A percentile compares a stretch with the other conserved stretches of the same genome.
Evolutionary conservation across 2,888 invertebrate species (phyloP).

Genomic region (Drosophila conformis): DNA sequence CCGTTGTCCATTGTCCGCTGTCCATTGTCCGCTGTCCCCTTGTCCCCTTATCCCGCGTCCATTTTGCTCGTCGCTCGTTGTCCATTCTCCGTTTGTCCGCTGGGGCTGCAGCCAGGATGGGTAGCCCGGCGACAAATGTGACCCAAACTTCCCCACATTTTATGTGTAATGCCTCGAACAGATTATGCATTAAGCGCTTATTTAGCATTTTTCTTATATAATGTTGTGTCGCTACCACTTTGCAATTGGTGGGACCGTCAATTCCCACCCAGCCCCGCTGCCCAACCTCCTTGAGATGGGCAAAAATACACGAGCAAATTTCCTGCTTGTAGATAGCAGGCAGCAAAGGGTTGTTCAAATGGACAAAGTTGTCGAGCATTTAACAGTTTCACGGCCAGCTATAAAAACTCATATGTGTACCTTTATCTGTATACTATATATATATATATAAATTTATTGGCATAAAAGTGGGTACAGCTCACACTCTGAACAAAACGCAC

Average conservation of each 20-base stretch:
- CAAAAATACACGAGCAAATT: conserved; percentile 37
- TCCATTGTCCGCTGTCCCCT: conserved; percentile 5
- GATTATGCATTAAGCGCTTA: conserved; percentile 82
- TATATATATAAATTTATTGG: background rate
- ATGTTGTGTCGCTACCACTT: conserved; percentile 58
- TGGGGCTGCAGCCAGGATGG: conserved; percentile 5
- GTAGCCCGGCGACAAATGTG: conserved; percentile 6
- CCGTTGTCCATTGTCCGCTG: conserved; percentile 28
- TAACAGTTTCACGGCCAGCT: conserved; percentile 17
- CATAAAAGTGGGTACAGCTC: background rate
- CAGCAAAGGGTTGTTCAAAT: conserved; percentile 42
- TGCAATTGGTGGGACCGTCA: conserved; percentile 49
- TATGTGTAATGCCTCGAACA: conserved; percentile 55
- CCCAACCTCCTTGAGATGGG: background rate
- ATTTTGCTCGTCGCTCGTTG: background rate
- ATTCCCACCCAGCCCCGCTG: conserved; percentile 11
- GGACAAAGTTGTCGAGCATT: conserved; percentile 17
- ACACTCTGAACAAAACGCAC: background rate
- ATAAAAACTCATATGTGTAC: conserved; percentile 2
- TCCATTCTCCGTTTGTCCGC: conserved; percentile 4
- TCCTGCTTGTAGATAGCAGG: conserved; percentile 10
- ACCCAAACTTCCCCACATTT: conserved; percentile 18
- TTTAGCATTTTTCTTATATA: conserved; percentile 78
- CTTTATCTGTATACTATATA: background rate
- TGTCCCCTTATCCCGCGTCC: background rate